A percentile compares a stretch with the other conserved stretches of the same genome.
Conservation (phyloP, 2,797 vertebrate species). For the Arremon brunneinucha region DNA sequence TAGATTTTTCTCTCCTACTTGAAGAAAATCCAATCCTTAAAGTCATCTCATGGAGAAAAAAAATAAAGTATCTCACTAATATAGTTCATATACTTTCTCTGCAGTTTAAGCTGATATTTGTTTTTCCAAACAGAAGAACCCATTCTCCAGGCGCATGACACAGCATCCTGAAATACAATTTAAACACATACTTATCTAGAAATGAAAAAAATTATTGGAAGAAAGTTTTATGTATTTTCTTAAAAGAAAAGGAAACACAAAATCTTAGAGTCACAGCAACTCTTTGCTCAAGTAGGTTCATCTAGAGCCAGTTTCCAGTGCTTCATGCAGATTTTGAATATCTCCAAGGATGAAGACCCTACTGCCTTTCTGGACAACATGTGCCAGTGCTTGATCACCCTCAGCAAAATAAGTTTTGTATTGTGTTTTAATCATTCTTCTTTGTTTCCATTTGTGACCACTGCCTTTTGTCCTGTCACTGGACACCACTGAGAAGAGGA, state of each 20-base stretch:
- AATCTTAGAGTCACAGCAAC: neutral
- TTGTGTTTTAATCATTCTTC: neutral
- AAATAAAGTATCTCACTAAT: neutral
- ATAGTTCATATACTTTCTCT: neutral
- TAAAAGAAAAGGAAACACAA: neutral
- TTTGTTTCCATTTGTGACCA: neutral
- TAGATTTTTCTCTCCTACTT: neutral
- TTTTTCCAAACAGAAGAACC: neutral
- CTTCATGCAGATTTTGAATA: rapidly evolving
- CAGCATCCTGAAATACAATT: neutral
- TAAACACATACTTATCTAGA: neutral
- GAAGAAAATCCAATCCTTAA: neutral
- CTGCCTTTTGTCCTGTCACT: neutral
- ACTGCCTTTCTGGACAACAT: neutral
- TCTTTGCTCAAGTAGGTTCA: neutral
- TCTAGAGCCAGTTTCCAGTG: neutral
- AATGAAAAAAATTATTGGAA: neutral
- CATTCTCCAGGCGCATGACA: neutral
- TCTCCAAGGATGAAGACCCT: neutral
- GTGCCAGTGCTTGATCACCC: neutral
- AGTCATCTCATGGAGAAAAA: neutral
- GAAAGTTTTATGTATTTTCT: neutral
- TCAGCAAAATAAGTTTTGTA: neutral
- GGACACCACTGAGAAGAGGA: neutral
- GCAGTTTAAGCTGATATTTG: neutral